Evolutionary conservation across 2,113 vertebrate species (phyloP).

Genomic region (Castor canadensis): DNA sequence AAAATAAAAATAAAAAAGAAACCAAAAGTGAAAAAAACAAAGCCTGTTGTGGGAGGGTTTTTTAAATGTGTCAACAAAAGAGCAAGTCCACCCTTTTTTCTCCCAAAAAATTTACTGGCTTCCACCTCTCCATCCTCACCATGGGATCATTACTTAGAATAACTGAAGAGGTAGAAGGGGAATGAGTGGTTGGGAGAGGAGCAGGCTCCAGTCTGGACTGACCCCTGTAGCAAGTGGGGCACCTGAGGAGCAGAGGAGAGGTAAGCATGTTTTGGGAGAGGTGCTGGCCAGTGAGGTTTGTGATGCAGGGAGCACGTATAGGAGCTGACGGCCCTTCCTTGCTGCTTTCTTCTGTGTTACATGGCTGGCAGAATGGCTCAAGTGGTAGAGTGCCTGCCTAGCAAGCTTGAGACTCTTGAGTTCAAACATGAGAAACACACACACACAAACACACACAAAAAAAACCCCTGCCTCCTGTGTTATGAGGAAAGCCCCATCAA

Average conservation of each 20-base stretch:
- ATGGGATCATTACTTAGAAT: neutral
- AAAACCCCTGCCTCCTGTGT: neutral
- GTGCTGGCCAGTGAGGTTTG: neutral
- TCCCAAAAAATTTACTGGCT: neutral
- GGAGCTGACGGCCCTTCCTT: neutral
- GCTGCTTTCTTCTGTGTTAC: too few species aligned
- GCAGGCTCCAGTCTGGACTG: neutral
- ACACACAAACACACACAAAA: too few species aligned
- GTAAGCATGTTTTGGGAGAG: neutral
- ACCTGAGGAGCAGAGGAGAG: neutral
- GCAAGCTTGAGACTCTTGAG: too few species aligned
- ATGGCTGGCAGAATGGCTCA: too few species aligned
- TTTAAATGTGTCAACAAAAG: neutral
- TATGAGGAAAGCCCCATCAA: neutral
- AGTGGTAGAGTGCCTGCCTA: too few species aligned
- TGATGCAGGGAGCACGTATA: neutral
- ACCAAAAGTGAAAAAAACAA: neutral
- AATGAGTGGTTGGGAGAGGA: neutral
- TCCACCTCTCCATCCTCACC: neutral
- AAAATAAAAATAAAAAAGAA: neutral
- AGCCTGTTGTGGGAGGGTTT: neutral
- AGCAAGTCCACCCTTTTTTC: neutral
- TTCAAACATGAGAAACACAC: too few species aligned
- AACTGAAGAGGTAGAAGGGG: neutral
- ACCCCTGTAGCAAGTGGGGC: too few species aligned